phyloP scores from a whole-genome alignment of 2,113 vertebrate genomes.

The Enhydra lutris region DNA sequence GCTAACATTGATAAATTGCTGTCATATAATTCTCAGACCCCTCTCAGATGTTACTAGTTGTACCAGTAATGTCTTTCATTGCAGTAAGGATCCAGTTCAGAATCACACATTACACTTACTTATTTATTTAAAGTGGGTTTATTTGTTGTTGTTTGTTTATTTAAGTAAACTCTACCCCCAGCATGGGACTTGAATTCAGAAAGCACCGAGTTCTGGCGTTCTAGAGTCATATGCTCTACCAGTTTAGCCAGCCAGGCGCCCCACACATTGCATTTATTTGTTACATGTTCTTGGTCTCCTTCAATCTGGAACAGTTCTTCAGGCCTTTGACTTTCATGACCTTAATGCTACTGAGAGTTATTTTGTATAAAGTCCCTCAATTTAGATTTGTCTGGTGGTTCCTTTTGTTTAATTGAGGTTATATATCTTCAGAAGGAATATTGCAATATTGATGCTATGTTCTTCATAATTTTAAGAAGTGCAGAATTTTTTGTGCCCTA shows the following conservation, averaged over 20 bases:
- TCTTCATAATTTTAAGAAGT: not conserved
- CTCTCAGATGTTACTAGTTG: not conserved
- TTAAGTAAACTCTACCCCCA: not conserved
- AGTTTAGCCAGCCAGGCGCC: not conserved
- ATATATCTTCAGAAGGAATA: not conserved
- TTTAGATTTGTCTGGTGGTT: not conserved
- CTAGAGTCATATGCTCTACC: not conserved
- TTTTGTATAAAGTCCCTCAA: not conserved
- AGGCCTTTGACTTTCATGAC: not conserved
- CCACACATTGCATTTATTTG: not conserved
- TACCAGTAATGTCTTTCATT: not conserved
- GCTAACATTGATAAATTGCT: not conserved
- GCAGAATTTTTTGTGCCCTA: not conserved
- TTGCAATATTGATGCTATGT: not conserved
- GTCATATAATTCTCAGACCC: not conserved
- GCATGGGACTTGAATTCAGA: not conserved
- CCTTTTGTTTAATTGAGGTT: not conserved
- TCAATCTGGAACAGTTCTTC: not conserved
- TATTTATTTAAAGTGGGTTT: not conserved
- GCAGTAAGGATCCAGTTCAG: not conserved
- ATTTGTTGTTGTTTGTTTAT: not conserved
- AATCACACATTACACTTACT: not conserved
- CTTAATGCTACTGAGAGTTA: not conserved
- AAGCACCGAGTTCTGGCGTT: not conserved
- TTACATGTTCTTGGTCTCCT: not conserved